Conservation (phyloP, 1,140 invertebrate genomes). For the Sarcophaga bullata region DNA sequence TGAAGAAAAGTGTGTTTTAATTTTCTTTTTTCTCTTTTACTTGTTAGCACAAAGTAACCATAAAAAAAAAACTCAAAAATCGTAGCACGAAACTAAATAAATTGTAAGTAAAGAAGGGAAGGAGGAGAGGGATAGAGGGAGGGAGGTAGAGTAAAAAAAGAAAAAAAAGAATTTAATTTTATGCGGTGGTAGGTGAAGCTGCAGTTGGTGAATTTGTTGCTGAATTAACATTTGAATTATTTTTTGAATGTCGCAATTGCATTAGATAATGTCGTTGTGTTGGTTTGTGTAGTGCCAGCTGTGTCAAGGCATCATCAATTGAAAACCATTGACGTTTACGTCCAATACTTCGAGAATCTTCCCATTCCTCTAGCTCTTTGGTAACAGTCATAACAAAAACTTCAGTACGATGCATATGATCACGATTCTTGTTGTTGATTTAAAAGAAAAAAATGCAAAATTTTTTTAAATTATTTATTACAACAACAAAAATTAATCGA, state of each 20-base stretch:
- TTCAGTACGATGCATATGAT: slow-evolving; percentile 91
- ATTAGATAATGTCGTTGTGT: slow-evolving; percentile 88
- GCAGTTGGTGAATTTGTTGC: slow-evolving; percentile 54
- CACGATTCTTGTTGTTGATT: slow-evolving; percentile 80
- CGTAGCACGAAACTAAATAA: neutral
- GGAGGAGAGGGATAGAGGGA: no score
- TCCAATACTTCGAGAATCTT: slow-evolving; percentile 89
- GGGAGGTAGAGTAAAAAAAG: no score
- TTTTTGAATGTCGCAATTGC: slow-evolving; percentile 71
- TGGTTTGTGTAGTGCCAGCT: slow-evolving; percentile 89
- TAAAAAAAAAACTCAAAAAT: slow-evolving; percentile 3
- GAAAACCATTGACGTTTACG: slow-evolving; percentile 92
- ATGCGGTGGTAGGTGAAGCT: slow-evolving; percentile 61
- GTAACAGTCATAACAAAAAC: slow-evolving; percentile 93
- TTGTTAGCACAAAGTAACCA: neutral
- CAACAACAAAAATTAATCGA: neutral
- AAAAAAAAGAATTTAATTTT: slow-evolving; percentile 43
- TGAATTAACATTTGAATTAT: slow-evolving; percentile 58
- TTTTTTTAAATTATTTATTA: neutral
- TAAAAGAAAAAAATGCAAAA: slow-evolving; percentile 26
- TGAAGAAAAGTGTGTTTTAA: no score
- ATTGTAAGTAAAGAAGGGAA: no score
- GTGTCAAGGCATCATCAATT: slow-evolving; percentile 85
- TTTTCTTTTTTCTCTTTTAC: no score
- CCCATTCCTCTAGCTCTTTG: slow-evolving; percentile 92